Percentiles rank a stretch among this genome's conserved stretches.
Evolutionary conservation across 64 coral and sea anemone genomes (phyloP).

Genomic region (Porites australiensis): DNA sequence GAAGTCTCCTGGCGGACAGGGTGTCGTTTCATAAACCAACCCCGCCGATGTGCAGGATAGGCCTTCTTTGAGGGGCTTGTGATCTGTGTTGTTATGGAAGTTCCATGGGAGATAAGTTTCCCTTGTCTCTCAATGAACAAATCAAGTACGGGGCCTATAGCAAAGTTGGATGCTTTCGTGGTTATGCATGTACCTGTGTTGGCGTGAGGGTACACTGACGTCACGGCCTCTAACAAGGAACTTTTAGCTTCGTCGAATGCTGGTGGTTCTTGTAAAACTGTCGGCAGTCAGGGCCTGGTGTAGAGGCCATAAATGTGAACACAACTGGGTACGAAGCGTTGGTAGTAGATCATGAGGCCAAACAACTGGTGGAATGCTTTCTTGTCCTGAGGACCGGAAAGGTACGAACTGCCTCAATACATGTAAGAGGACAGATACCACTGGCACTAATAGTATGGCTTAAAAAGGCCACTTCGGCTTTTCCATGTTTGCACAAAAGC

Average conservation of each 20-base stretch:
- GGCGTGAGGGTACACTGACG: conserved; percentile 17
- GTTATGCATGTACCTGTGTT: background rate
- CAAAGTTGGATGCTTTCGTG: background rate
- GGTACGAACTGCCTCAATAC: background rate
- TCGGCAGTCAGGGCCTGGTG: conserved; percentile 14
- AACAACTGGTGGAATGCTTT: no score
- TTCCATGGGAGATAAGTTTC: conserved; percentile 30
- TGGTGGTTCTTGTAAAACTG: background rate
- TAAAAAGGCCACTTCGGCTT: background rate
- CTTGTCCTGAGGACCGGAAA: no score
- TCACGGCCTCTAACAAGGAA: conserved; percentile 40
- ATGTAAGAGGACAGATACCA: conserved; percentile 39
- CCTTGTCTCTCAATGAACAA: conserved; percentile 36
- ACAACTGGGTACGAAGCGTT: no score
- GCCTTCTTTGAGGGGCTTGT: conserved; percentile 36
- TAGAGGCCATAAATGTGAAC: background rate
- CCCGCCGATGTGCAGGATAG: no score
- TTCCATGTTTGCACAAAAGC: no score
- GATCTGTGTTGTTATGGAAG: conserved; percentile 50
- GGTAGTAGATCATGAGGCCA: no score
- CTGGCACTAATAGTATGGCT: conserved; percentile 37
- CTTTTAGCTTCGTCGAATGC: conserved; percentile 30
- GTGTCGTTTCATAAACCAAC: no score
- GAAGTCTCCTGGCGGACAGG: no score
- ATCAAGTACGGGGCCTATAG: conserved; percentile 51